A percentile compares a stretch with the other conserved stretches of the same genome.
Evolutionary conservation across 2,888 invertebrate genomes (phyloP).

Genomic region (Rambutsinella grinnellia): DNA sequence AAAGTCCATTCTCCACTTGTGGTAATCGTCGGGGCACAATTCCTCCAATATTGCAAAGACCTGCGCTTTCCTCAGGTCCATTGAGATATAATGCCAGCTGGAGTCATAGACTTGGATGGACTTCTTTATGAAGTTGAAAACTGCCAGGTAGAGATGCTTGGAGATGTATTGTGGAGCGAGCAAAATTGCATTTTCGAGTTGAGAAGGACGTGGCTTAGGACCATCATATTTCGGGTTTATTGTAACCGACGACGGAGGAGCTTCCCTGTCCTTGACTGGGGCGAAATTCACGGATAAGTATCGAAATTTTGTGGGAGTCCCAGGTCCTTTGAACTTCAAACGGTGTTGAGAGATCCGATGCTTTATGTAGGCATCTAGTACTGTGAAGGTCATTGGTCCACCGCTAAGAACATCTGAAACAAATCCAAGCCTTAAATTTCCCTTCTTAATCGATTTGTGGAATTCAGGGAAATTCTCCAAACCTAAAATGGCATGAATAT

Average conservation of each 20-base stretch:
- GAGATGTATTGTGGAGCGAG: conserved; percentile 11
- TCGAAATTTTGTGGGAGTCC: not conserved
- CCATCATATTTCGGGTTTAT: not conserved
- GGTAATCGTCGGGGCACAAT: not conserved
- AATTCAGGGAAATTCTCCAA: no score
- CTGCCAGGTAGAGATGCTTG: conserved; percentile 25
- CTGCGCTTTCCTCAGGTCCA: not conserved
- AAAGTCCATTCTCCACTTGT: conserved; percentile 3
- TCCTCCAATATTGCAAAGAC: not conserved
- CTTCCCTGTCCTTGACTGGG: conserved; percentile 10
- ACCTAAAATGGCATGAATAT: conserved; percentile 11
- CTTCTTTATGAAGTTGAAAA: conserved; percentile 4
- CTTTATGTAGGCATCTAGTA: conserved; percentile 18
- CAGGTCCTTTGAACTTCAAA: not conserved
- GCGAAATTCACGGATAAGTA: conserved; percentile 8
- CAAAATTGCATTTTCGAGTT: not conserved
- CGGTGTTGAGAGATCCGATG: conserved; percentile 8
- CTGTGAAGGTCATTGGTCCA: not conserved
- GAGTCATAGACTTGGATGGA: conserved; percentile 6
- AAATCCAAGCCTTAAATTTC: no score
- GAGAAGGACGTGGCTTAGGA: not conserved
- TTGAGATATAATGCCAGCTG: conserved; percentile 17
- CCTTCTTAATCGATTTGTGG: no score
- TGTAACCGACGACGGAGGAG: not conserved
- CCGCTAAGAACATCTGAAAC: conserved; percentile 8